Evolutionary conservation across 2,888 invertebrate species (phyloP), one percentile per base, ranked within the genome.

Genomic region (Watsonalla cultraria): DNA sequence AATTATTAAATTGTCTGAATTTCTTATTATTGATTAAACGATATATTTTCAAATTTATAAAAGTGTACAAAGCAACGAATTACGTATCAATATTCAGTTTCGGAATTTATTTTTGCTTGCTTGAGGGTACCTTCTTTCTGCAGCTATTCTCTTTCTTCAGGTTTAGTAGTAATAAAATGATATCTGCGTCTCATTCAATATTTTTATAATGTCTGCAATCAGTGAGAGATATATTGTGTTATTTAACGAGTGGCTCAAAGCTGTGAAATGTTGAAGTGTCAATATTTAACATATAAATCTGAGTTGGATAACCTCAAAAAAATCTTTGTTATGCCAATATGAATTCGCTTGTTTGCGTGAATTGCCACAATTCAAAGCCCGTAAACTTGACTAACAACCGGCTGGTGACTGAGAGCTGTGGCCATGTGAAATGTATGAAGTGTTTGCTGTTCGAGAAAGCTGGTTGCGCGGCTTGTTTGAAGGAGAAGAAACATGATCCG

Each of bases 401-500:
- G 53, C 82, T 95, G 53, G 93, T 96, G 13, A 93, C 93, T 51
- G 96, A 96, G 75, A 91, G 91, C 51, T 96, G 96, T 79, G 96
- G 95, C 5, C 95, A 96, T 76, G 90, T 91, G 54, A 96, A 96
- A 82, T 96, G 95, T 78, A 93, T 95, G 66, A 83, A 92, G 61
- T 96, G 96, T 74, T 85, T 96, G 47, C 74, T 95, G 39, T 85
- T 90, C 15, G 95, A 96, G 73, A 94, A 92, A 62, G 82, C 90
- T 45, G 93, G 93, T 11, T 95, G 95, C 72, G 80, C 86, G 60
- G 91, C 92, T 62, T 94, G 94, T 70, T 58, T 68, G 50, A 64
- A 47, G 47, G 71, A 72, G 51, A 70, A 64, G 15, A 61, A 68
- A 46, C 52, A 53, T 15, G 55, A 66, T 39, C 51, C 55, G 48